Percentiles rank a stretch among this genome's conserved stretches.
Evolutionary conservation across 1,140 invertebrate genomes (phyloP).

Genomic region (Lasioglossum baleicum): DNA sequence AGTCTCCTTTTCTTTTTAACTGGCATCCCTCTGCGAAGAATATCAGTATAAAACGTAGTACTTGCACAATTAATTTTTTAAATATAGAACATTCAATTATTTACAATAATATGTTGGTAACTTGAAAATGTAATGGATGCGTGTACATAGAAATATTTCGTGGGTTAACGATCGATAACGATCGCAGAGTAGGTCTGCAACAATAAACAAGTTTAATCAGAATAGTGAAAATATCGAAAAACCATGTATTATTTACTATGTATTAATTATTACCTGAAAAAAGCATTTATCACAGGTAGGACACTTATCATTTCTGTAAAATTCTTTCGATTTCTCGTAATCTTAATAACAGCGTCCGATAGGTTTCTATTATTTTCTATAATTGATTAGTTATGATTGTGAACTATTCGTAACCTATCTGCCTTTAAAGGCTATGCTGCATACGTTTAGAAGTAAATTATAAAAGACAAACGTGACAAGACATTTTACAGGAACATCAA

Average conservation of each 20-base stretch:
- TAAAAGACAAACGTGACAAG: background rate
- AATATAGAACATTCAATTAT: conserved; percentile 33
- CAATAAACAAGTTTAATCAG: background rate
- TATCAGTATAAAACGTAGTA: background rate
- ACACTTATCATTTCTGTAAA: conserved; percentile 5
- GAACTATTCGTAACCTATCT: background rate
- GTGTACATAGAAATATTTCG: conserved; percentile 62
- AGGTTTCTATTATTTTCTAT: background rate
- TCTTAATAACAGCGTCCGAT: background rate
- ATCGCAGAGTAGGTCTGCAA: conserved; percentile 49
- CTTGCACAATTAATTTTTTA: background rate
- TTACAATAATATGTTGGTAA: conserved; percentile 64
- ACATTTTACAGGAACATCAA: background rate
- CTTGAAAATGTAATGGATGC: conserved; percentile 61
- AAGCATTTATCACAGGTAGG: conserved; percentile 8
- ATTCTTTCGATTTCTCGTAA: background rate
- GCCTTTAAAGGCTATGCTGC: too few species aligned
- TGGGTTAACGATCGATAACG: background rate
- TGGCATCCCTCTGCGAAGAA: conserved; percentile 86
- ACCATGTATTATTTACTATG: background rate
- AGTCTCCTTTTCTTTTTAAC: conserved; percentile 93
- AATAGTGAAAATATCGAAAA: background rate
- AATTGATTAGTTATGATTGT: background rate
- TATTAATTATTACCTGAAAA: conserved; percentile 20
- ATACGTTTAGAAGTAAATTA: background rate